Conservation (phyloP, 2,113 vertebrate species). For the Natator depressus region DNA sequence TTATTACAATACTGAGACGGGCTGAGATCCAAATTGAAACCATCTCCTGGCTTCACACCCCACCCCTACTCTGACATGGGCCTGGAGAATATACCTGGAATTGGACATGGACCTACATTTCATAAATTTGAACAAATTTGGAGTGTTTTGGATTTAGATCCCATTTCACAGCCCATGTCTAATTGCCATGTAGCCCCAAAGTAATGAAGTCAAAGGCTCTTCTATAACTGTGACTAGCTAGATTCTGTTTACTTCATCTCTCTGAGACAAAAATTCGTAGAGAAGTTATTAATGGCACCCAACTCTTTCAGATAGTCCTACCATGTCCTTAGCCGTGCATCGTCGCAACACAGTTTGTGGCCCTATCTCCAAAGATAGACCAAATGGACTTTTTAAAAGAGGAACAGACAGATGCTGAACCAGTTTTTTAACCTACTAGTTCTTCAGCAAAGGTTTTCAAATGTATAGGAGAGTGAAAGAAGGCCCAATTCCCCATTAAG, state of each 20-base stretch:
- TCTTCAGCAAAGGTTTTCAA: neutral
- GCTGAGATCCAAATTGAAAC: neutral
- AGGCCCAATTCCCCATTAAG: neutral
- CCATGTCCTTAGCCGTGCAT: neutral
- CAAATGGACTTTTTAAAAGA: neutral
- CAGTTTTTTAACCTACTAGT: neutral
- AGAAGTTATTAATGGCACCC: neutral
- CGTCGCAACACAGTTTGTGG: neutral
- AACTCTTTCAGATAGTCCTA: neutral
- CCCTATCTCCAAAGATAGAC: neutral
- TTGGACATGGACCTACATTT: neutral
- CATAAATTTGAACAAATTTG: neutral
- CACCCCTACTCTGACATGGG: neutral
- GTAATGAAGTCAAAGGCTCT: neutral
- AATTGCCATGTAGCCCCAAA: neutral
- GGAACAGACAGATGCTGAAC: neutral
- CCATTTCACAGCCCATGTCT: neutral
- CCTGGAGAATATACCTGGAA: neutral
- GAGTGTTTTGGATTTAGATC: neutral
- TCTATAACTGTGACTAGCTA: neutral
- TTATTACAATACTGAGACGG: neutral
- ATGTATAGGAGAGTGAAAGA: neutral
- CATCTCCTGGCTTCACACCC: neutral
- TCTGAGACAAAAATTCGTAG: neutral
- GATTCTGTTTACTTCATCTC: neutral